phyloP scores from a whole-genome alignment of 2,797 vertebrate genomes.

The Spizella passerina region DNA sequence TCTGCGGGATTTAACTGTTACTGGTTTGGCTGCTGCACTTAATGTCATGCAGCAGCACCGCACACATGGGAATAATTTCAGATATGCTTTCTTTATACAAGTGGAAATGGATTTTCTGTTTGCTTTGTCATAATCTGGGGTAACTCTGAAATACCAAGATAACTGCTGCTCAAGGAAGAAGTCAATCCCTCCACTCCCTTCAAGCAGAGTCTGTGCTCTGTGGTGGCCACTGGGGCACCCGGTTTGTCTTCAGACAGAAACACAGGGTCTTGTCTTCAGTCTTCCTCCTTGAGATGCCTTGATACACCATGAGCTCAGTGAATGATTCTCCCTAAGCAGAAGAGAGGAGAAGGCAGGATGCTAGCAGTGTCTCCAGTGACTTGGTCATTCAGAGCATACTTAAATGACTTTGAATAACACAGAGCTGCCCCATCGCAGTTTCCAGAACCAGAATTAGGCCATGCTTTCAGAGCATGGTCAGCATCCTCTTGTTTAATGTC shows the following conservation, averaged over 20 bases:
- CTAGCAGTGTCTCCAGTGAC: neutral
- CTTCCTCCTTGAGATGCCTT: neutral
- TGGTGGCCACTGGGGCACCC: neutral
- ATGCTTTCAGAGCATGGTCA: neutral
- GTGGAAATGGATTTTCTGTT: constrained; percentile 36
- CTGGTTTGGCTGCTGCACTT: constrained; percentile 48
- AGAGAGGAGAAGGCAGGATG: neutral
- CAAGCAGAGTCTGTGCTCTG: neutral
- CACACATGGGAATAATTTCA: constrained; percentile 65
- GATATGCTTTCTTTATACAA: constrained; percentile 7
- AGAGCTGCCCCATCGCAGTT: neutral
- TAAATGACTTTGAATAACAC: neutral
- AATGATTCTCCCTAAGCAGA: neutral
- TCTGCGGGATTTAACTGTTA: constrained; percentile 48
- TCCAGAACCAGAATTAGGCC: neutral
- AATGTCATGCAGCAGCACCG: constrained; percentile 48
- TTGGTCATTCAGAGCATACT: neutral
- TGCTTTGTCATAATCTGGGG: constrained; percentile 35
- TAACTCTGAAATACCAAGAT: neutral
- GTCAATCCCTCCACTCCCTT: neutral
- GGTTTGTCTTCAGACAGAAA: neutral
- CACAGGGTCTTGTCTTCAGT: neutral
- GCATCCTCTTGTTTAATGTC: neutral
- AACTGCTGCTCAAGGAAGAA: neutral
- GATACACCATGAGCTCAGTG: neutral